These are phyloP conservation scores for Gerris buenoi DNA, from an alignment of 1,140 invertebrate species.

Conservation along the genomic window DNA sequence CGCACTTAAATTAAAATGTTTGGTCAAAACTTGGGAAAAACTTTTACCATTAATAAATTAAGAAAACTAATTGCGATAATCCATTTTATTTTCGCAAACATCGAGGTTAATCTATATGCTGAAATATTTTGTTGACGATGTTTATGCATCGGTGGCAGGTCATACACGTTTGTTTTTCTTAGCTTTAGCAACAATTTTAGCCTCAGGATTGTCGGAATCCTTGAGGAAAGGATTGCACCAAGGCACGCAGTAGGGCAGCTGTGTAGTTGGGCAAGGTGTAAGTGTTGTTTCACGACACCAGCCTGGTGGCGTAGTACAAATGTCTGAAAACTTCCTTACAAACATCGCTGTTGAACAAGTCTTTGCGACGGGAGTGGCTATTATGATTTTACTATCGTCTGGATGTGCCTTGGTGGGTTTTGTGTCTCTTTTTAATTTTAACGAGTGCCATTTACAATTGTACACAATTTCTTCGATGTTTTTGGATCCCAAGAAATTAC, in stretches of 20 bases:
- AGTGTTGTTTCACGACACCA: not conserved
- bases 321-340: not conserved
- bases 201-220: too few relatives aligned
- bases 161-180: too few relatives aligned
- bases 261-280: not conserved
- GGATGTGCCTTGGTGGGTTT: not conserved
- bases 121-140: too few relatives aligned
- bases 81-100: too few relatives aligned
- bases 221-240: not conserved
- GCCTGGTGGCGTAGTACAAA: not conserved
- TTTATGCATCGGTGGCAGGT: too few relatives aligned
- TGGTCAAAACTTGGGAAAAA: too few relatives aligned
- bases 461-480: not conserved
- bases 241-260: not conserved
- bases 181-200: too few relatives aligned
- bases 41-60: too few relatives aligned
- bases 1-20: too few relatives aligned
- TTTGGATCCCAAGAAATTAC: too few relatives aligned
- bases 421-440: not conserved
- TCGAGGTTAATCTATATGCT: too few relatives aligned
- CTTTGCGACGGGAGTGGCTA: not conserved
- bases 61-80: too few relatives aligned
- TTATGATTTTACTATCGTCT: not conserved
- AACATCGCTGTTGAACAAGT: not conserved
- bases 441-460: not conserved